Evolutionary conservation across 2,888 invertebrate genomes (phyloP).

Genomic region (Leucophenga montana): DNA sequence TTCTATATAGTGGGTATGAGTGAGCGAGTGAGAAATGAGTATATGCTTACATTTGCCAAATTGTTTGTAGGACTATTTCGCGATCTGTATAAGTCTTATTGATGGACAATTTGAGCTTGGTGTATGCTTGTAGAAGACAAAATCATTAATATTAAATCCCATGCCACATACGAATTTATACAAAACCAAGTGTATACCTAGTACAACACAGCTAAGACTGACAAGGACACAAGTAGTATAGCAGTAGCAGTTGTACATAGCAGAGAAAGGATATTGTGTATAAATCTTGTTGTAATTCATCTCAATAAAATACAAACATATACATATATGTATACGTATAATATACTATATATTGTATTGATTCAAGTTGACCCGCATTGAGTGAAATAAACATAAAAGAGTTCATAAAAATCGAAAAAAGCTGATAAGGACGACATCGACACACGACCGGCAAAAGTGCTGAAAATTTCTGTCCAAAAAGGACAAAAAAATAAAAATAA

Average conservation of each 20-base stretch:
- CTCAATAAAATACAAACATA: constrained; percentile 58
- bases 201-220: background rate
- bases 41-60: constrained; percentile 19
- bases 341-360: constrained; percentile 20
- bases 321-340: constrained; percentile 36
- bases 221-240: no score
- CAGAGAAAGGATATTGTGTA: no score
- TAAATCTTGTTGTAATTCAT: constrained; percentile 53
- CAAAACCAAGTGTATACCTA: background rate
- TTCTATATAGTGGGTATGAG: no score
- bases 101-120: constrained; percentile 45
- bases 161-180: background rate
- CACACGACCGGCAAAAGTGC: background rate
- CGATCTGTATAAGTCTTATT: constrained; percentile 37
- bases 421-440: constrained; percentile 7
- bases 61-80: background rate
- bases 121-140: no score
- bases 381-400: constrained; percentile 45
- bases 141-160: constrained; percentile 53
- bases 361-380: constrained; percentile 19
- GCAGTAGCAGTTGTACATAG: no score
- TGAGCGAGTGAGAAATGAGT: background rate
- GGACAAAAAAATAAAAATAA: constrained; percentile 1
- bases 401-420: constrained; percentile 42
- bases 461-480: background rate